Base-by-base conservation (phyloP, 2,797 vertebrate genomes). In the Rhadinocentrus ornatus region DNA sequence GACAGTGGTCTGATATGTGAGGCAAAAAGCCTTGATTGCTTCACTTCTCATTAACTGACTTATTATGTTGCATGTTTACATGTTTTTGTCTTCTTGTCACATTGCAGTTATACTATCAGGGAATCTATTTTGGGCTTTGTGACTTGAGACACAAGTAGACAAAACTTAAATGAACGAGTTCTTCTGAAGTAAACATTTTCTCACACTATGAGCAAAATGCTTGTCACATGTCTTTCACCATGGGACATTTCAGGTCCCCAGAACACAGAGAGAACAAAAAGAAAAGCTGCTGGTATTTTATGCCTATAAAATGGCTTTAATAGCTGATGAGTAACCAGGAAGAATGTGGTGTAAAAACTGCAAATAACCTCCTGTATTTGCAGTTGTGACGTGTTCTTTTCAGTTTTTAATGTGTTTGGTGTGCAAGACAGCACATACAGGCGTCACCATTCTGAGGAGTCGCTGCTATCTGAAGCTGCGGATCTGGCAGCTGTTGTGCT, bases 351-450 rank as follows among this genome's bases (percentile, higher is more conserved):
- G 69, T 60, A 71, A 72, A 75, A 88, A 70, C 39, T 15, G 70
- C 75, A 81, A 73, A 88, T 62, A 78, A 78, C 82, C 66, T 71
- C 55, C 71, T 29, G 59, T 76, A 81, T 82, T 66, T 80, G 75
- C 77, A 77, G 88, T 82, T 82, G 83, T 77, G 82, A 91, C 65
- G 77, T 72, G 75, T 77, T 71, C 71, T 75, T 79, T 83, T 83
- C 65, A 75, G 29, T 62, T 77, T 84, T 53, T 54, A 75, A 60
- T 74, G 77, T 69, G 63, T 79, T 73, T 77, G 75, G 76, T 75
- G 66, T 62, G 26, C 3, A 66, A 75, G 83, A 80, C 80, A 85
- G 68, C 50, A 26, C 37, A 62, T 62, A 32, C 73, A 64, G 85
- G 84, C 81, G 70, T 86, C 84, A 69, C 69, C 22, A 29, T 13